phyloP scores from a whole-genome alignment of 2,797 vertebrate genomes.

The Sebastes glaucus region DNA sequence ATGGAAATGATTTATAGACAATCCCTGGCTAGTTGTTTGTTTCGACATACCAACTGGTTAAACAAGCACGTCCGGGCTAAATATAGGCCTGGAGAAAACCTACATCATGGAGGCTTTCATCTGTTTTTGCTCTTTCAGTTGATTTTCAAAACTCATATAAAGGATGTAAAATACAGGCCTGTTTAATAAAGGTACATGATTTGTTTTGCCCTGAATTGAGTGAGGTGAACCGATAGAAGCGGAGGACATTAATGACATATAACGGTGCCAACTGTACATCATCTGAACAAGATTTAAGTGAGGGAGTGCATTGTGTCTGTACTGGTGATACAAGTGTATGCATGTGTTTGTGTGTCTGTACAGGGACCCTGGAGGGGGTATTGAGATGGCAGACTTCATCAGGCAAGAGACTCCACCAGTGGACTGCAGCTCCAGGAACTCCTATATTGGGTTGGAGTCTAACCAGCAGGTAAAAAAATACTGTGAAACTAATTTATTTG shows the following conservation, averaged over 20 bases:
- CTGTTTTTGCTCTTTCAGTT: conserved; percentile 30
- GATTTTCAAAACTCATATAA: conserved; percentile 4
- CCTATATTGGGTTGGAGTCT: conserved; percentile 92
- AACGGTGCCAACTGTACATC: background rate
- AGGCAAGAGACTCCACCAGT: conserved; percentile 96
- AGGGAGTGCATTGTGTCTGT: conserved; percentile 7
- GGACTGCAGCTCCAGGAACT: conserved; percentile 98
- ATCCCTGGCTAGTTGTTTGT: conserved; percentile 56
- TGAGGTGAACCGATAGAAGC: background rate
- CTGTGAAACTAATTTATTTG: no score
- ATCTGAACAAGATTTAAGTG: background rate
- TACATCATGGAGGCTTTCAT: conserved; percentile 25
- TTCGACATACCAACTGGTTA: conserved; percentile 62
- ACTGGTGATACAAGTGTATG: conserved; percentile 30
- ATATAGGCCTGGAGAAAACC: conserved; percentile 57
- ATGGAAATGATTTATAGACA: conserved; percentile 72
- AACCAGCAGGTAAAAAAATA: conserved; percentile 88
- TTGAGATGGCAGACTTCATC: conserved; percentile 98
- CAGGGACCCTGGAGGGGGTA: conserved; percentile 98
- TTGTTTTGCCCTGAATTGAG: background rate
- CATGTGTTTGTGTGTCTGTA: conserved; percentile 52
- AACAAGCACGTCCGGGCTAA: conserved; percentile 65
- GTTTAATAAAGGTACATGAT: conserved; percentile 2
- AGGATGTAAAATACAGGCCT: conserved; percentile 1
- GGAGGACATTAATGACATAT: background rate